phyloP scores from a whole-genome alignment of 1,140 invertebrate species.

The Mactra quadrangularis region DNA sequence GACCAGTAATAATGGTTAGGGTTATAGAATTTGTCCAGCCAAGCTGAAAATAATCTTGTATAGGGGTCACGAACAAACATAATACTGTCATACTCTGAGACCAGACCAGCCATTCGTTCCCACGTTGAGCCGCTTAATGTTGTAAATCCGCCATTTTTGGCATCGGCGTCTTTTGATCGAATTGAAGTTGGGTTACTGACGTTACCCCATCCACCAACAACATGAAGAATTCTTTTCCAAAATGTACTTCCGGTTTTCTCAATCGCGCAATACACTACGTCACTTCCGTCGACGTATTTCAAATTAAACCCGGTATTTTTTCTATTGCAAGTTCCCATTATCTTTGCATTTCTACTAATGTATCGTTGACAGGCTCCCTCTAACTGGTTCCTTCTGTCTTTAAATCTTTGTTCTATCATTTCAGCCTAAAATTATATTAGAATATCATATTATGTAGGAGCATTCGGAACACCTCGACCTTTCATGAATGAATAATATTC shows the following conservation, averaged over 20 bases:
- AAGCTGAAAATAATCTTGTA: constrained; percentile 39
- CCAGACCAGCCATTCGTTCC: background rate
- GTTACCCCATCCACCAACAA: constrained; percentile 31
- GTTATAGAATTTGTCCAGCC: constrained; percentile 44
- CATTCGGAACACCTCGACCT: no score
- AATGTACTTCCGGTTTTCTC: constrained; percentile 57
- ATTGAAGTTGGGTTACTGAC: constrained; percentile 13
- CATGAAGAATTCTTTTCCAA: constrained; percentile 41
- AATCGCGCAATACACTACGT: constrained; percentile 39
- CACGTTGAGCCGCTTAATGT: background rate
- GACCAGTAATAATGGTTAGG: constrained; percentile 42
- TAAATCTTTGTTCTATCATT: background rate
- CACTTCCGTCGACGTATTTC: constrained; percentile 20
- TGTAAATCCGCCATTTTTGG: constrained; percentile 19
- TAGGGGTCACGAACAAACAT: constrained; percentile 50
- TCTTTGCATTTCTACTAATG: background rate
- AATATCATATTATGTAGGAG: no score
- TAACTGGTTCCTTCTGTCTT: background rate
- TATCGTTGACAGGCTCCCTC: background rate
- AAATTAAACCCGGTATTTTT: constrained; percentile 20
- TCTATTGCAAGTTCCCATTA: background rate
- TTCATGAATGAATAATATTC: no score
- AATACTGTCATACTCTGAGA: constrained; percentile 1
- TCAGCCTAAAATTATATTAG: no score
- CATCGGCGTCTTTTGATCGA: constrained; percentile 1